These are phyloP conservation scores for Neotoxoptera formosana DNA, from an alignment of 1,140 invertebrate genomes.

Conservation along the genomic window DNA sequence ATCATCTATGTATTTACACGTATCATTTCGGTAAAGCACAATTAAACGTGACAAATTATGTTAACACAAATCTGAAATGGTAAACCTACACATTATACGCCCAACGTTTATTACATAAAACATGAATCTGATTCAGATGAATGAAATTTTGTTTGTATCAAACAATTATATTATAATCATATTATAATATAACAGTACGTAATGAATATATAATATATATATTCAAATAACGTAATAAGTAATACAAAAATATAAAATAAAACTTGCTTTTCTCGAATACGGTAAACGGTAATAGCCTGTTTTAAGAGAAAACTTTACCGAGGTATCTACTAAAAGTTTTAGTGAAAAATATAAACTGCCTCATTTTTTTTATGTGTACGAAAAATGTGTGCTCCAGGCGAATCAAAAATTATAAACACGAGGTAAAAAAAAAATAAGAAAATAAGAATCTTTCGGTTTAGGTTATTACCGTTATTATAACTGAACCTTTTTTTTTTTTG, in stretches of 20 bases:
- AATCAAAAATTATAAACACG: conserved; percentile 42
- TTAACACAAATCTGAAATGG: too few relatives aligned
- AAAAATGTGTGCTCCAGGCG: conserved; percentile 20
- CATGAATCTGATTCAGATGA: background rate
- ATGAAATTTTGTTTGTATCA: background rate
- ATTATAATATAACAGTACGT: background rate
- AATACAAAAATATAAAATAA: background rate
- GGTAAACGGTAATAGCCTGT: conserved; percentile 22
- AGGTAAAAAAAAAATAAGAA: background rate
- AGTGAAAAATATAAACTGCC: conserved; percentile 32
- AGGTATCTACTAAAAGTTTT: conserved; percentile 16
- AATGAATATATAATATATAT: background rate
- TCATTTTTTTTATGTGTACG: conserved; percentile 43
- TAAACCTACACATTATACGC: too few relatives aligned
- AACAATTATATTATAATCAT: background rate
- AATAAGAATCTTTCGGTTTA: conserved; percentile 23
- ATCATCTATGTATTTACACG: background rate
- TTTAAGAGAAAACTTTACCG: conserved; percentile 36
- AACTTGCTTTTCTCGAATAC: conserved; percentile 17
- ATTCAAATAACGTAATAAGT: conserved; percentile 8
- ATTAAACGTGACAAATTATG: too few relatives aligned
- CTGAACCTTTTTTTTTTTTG: conserved; percentile 33
- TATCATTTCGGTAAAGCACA: background rate
- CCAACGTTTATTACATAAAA: background rate
- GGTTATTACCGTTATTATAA: conserved; percentile 38